These are phyloP conservation scores for Sternarchorhynchus goeldii DNA, from an alignment of 2,797 vertebrate species.

Conservation along the genomic window DNA sequence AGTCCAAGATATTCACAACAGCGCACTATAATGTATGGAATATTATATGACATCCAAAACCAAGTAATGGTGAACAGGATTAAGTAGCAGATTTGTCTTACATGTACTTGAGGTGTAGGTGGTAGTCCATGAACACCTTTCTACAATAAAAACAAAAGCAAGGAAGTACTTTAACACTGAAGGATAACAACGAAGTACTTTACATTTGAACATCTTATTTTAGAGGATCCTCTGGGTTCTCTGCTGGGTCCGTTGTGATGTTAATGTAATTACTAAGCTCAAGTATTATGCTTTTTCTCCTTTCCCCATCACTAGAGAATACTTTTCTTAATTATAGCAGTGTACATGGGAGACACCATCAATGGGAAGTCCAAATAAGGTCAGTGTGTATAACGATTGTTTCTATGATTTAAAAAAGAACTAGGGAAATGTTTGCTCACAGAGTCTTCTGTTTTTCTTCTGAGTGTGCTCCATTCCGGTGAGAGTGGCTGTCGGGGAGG, in stretches of 20 bases:
- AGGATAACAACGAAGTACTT: no score
- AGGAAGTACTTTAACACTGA: not conserved
- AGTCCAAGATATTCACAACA: not conserved
- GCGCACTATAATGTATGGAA: not conserved
- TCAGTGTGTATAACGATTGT: no score
- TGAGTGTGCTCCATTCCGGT: conserved; percentile 73
- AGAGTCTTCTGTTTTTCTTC: conserved; percentile 63
- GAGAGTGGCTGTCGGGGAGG: conserved; percentile 57
- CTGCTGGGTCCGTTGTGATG: not conserved
- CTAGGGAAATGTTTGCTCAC: conserved; percentile 59
- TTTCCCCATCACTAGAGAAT: not conserved
- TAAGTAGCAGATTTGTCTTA: conserved; percentile 68
- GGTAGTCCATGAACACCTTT: conserved; percentile 87
- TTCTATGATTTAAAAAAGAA: not conserved
- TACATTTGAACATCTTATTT: not conserved
- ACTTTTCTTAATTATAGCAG: not conserved
- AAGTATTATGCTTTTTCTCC: not conserved
- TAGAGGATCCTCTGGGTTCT: not conserved
- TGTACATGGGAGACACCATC: not conserved
- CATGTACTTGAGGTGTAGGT: conserved; percentile 89
- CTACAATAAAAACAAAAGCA: conserved; percentile 67
- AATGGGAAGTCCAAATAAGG: not conserved
- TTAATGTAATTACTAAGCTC: not conserved
- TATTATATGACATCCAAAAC: not conserved
- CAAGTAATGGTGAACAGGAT: not conserved